phyloP scores from a whole-genome alignment of 2,888 invertebrate species.

The Drosophila neotestacea region DNA sequence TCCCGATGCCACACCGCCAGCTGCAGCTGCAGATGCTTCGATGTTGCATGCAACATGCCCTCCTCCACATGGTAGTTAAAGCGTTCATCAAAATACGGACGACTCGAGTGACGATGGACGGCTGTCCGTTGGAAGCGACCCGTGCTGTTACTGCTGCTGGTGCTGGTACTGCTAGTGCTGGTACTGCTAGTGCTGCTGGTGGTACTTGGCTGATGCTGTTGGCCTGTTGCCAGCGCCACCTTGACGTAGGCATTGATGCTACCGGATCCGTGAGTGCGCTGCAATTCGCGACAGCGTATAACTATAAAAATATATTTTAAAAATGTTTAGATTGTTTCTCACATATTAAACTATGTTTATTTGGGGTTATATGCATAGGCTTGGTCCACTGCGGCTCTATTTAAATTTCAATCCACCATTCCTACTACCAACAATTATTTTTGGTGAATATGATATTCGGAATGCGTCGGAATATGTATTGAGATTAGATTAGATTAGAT shows the following conservation, averaged over 20 bases:
- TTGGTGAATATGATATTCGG: too few relatives aligned
- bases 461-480: too few relatives aligned
- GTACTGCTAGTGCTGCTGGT: background rate
- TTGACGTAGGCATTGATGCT: conserved; percentile 88
- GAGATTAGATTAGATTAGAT: too few relatives aligned
- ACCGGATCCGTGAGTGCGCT: conserved; percentile 88
- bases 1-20: conserved; percentile 95
- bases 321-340: background rate
- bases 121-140: conserved; percentile 90
- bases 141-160: conserved; percentile 13
- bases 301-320: conserved; percentile 86
- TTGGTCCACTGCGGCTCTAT: background rate
- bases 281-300: conserved; percentile 91
- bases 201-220: background rate
- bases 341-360: background rate
- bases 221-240: conserved; percentile 62
- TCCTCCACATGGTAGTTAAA: conserved; percentile 87
- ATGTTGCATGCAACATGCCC: conserved; percentile 20
- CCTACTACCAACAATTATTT: too few relatives aligned
- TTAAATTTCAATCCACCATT: too few relatives aligned
- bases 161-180: background rate
- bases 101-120: conserved; percentile 91
- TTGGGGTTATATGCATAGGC: background rate
- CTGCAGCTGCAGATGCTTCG: conserved; percentile 86
- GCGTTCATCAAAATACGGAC: conserved; percentile 92